A percentile compares a stretch with the other conserved stretches of the same genome.
phyloP scores from a whole-genome alignment of 2,797 vertebrate genomes.

The Mallotus villosus region DNA sequence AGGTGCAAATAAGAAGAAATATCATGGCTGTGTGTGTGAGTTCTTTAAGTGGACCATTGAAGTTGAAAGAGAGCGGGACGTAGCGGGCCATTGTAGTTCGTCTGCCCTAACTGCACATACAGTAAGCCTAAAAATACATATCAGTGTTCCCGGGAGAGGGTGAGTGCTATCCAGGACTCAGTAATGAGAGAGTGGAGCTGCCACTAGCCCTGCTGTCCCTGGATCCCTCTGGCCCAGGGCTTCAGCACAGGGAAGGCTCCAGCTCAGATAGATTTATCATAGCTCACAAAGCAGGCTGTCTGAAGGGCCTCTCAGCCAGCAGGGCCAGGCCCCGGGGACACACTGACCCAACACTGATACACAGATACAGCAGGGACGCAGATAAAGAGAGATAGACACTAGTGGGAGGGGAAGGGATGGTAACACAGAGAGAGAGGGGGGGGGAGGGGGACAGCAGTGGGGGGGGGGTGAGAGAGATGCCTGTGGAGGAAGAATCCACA shows the following conservation, averaged over 20 bases:
- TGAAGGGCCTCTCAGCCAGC: slow-evolving; percentile 62
- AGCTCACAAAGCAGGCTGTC: slow-evolving; percentile 71
- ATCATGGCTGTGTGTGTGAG: slow-evolving; percentile 8
- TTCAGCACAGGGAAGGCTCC: slow-evolving; percentile 51
- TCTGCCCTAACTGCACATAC: slow-evolving; percentile 66
- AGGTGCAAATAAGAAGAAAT: background rate
- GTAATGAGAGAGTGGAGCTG: slow-evolving; percentile 79
- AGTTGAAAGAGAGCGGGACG: slow-evolving; percentile 41
- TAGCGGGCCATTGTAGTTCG: slow-evolving; percentile 65
- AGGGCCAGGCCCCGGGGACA: slow-evolving; percentile 49
- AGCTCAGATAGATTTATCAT: slow-evolving; percentile 77
- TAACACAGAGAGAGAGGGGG: background rate
- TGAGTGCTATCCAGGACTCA: slow-evolving; percentile 69
- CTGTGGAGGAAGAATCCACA: slow-evolving; percentile 42
- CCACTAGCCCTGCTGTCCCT: slow-evolving; percentile 57
- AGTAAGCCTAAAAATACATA: slow-evolving; percentile 77
- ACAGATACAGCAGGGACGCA: slow-evolving; percentile 34
- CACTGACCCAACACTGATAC: slow-evolving; percentile 65
- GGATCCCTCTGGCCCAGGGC: slow-evolving; percentile 70
- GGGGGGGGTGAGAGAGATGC: slow-evolving; percentile 17
- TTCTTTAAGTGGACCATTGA: slow-evolving; percentile 55
- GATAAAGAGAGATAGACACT: slow-evolving; percentile 18
- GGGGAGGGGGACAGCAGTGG: slow-evolving; percentile 15
- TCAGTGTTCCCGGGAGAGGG: slow-evolving; percentile 70
- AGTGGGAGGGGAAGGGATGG: slow-evolving; percentile 27